These are phyloP conservation scores for human DNA, from an alignment of 2,113 vertebrate species.

Conservation along the genomic window DNA sequence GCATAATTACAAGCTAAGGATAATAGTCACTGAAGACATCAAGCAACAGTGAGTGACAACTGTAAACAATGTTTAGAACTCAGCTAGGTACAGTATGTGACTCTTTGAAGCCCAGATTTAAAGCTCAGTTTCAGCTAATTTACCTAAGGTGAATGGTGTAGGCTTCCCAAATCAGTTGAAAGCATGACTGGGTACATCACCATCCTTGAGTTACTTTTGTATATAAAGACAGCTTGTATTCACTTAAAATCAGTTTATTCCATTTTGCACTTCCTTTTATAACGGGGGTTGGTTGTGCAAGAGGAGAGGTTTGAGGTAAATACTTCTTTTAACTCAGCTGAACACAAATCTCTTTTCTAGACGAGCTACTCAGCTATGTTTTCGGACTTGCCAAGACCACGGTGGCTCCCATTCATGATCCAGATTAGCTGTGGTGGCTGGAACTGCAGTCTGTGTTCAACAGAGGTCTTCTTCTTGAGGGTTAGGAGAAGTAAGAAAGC, in stretches of 20 bases:
- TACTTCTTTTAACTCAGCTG: neutral
- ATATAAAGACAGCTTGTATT: neutral
- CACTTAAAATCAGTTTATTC: conserved; percentile 22
- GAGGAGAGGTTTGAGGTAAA: neutral
- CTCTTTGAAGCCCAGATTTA: neutral
- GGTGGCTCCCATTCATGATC: neutral
- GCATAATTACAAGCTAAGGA: conserved; percentile 11
- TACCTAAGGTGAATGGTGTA: neutral
- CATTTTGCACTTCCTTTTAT: conserved; percentile 7
- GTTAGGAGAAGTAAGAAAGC: conserved; percentile 33
- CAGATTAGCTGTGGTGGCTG: neutral
- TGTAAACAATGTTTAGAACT: conserved; percentile 40
- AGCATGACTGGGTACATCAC: neutral
- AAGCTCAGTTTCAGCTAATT: conserved; percentile 29
- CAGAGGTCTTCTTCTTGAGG: neutral
- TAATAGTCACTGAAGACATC: neutral
- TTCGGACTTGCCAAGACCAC: neutral
- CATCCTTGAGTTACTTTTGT: neutral
- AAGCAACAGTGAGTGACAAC: neutral
- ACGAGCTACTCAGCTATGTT: neutral
- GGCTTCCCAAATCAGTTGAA: neutral
- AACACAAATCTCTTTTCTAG: neutral
- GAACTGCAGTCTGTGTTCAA: neutral
- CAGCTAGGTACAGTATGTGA: neutral
- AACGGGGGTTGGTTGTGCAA: neutral